phyloP scores from a whole-genome alignment of 1,140 invertebrate species.

The Euwallacea similis region DNA sequence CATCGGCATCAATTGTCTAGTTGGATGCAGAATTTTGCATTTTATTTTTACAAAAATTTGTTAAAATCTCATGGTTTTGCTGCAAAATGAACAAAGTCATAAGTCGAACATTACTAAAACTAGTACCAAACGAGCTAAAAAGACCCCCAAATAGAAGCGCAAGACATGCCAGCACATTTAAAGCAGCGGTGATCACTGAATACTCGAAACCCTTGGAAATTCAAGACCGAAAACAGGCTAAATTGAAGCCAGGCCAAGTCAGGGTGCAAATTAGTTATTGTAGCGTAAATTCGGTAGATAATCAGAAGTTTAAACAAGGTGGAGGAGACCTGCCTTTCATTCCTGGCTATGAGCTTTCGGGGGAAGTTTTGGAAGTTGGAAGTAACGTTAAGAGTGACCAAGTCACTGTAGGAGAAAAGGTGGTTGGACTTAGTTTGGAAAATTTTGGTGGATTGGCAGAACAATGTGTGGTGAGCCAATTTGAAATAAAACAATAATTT shows the following conservation, averaged over 20 bases:
- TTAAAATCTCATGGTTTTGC: too few relatives aligned
- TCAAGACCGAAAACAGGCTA: slow-evolving; percentile 48
- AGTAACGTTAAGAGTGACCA: slow-evolving; percentile 44
- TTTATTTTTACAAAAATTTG: too few relatives aligned
- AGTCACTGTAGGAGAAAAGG: slow-evolving; percentile 50
- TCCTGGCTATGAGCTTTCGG: slow-evolving; percentile 60
- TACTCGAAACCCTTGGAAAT: slow-evolving; percentile 54
- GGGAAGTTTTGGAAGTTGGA: slow-evolving; percentile 55
- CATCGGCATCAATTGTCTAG: too few relatives aligned
- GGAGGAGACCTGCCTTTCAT: slow-evolving; percentile 56
- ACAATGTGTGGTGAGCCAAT: slow-evolving; percentile 53
- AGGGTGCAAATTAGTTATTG: slow-evolving; percentile 58
- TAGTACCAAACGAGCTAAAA: slow-evolving; percentile 10
- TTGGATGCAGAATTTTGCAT: too few relatives aligned
- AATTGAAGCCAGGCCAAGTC: slow-evolving; percentile 51
- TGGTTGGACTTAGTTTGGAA: slow-evolving; percentile 54
- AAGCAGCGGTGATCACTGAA: slow-evolving; percentile 57
- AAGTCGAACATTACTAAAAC: slow-evolving; percentile 14
- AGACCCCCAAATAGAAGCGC: slow-evolving; percentile 6
- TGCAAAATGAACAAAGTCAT: slow-evolving; percentile 25
- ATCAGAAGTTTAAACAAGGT: slow-evolving; percentile 54
- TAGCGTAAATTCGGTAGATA: slow-evolving; percentile 62
- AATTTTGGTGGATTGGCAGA: slow-evolving; percentile 56
- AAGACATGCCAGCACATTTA: slow-evolving; percentile 43
- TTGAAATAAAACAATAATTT: neutral